phyloP scores from a whole-genome alignment of 2,888 invertebrate genomes.

The Oligia fasciuncula region DNA sequence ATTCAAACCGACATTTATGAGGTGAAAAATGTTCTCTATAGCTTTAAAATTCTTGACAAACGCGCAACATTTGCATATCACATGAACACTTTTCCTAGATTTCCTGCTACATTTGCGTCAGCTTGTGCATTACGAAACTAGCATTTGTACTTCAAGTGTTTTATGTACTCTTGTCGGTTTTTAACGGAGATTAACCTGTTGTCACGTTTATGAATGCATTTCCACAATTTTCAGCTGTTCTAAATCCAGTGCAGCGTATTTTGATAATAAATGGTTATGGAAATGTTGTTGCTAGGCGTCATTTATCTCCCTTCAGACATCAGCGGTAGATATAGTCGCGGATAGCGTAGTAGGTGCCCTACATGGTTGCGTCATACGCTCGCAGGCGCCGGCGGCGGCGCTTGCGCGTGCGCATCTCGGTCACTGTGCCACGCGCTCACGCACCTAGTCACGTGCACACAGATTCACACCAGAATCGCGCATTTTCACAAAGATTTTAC shows the following conservation, averaged over 20 bases:
- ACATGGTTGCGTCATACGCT: slow-evolving; percentile 69
- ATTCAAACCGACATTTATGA: slow-evolving; percentile 45
- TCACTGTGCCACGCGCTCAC: slow-evolving; percentile 79
- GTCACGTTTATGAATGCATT: slow-evolving; percentile 55
- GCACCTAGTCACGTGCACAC: slow-evolving; percentile 75
- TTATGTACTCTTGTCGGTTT: slow-evolving; percentile 25
- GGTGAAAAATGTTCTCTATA: slow-evolving; percentile 27
- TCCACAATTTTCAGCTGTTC: slow-evolving; percentile 34
- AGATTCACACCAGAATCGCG: slow-evolving; percentile 63
- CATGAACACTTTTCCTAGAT: slow-evolving; percentile 23
- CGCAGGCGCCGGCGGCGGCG: slow-evolving; percentile 71
- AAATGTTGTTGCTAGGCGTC: slow-evolving; percentile 61
- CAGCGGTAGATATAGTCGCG: slow-evolving; percentile 58
- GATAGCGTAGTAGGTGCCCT: slow-evolving; percentile 67
- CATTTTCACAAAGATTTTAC: slow-evolving; percentile 54
- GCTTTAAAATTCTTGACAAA: slow-evolving; percentile 3
- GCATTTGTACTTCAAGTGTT: slow-evolving; percentile 37
- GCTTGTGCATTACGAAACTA: slow-evolving; percentile 30
- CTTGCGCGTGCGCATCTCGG: slow-evolving; percentile 76
- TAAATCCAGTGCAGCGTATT: slow-evolving; percentile 40
- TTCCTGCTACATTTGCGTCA: slow-evolving; percentile 41
- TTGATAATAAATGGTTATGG: slow-evolving; percentile 49
- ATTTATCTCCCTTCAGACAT: slow-evolving; percentile 53
- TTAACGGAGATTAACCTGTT: slow-evolving; percentile 50
- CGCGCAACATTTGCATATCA: slow-evolving; percentile 26